These are phyloP conservation scores for Cyphomyrus plagiostoma DNA, from an alignment of 2,113 vertebrate species.

Conservation along the genomic window DNA sequence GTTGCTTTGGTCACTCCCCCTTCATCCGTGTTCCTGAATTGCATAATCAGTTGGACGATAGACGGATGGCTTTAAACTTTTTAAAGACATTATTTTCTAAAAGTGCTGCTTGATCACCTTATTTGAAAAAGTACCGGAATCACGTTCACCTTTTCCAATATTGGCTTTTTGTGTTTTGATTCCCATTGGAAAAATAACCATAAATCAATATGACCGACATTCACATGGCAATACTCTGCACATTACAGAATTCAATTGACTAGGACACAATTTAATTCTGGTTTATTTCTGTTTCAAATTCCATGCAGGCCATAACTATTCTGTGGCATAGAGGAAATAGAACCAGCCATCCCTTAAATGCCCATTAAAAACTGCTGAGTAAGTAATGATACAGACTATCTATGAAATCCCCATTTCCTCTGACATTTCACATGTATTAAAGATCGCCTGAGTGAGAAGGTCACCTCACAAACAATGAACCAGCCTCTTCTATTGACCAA, in stretches of 20 bases:
- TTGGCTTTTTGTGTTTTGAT: neutral
- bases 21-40: neutral
- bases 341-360: neutral
- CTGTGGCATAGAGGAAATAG: neutral
- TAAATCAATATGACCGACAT: neutral
- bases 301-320: neutral
- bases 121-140: neutral
- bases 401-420: neutral
- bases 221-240: neutral
- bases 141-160: neutral
- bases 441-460: neutral
- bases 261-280: neutral
- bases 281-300: neutral
- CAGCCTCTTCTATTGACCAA: neutral
- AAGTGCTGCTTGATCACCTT: neutral
- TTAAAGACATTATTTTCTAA: neutral
- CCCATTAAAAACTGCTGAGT: neutral
- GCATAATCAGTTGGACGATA: neutral
- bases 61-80: neutral
- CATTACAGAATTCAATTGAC: neutral
- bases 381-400: neutral
- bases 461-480: neutral
- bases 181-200: neutral
- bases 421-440: neutral
- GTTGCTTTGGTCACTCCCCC: neutral